Base-by-base conservation (phyloP, 2,888 invertebrate genomes). In the Diarsia brunnea region DNA sequence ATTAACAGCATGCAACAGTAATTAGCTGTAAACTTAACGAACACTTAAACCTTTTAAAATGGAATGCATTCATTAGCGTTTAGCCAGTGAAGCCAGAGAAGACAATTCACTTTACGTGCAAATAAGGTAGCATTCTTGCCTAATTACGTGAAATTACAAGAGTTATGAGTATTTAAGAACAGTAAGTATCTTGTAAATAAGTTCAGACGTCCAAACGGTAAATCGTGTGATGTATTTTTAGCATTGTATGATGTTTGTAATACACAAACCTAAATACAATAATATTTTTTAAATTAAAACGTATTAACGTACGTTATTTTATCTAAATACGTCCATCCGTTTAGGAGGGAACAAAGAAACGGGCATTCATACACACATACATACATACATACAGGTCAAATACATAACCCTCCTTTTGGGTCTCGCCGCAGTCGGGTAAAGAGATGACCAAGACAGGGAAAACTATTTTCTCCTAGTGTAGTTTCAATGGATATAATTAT, bases 81-180 rank as follows among this genome's bases (percentile, higher is more conserved):
- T 55, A 64, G 65, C 47, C 66, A 73, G 65, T 79, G 60, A 75
- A 64, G 58, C 58, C 64, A 71, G 65, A 78, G 51, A 78, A 84
- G 81, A 81, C 78, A 79, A 79, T 79, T 73, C 73, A 75, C 68
- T 86, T 69, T 77, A 78, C 69, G 73, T 83, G 78, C 79, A 69
- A 88, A 81, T 84, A 81, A 81, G 73, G 75, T 73, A 86, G 78
- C 78, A 78, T 81, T 84, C 72, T 79, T 82, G 66, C 73, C 69
- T 83, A 79, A 79, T 79, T 82, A 58, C 83, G 77, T 81, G 75
- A 74, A 76, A 69, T 85, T 82, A 77, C 45, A 45, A 38, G 60
- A 55, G n/a, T 45, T 63, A 71, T 61, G 55, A 27, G 12, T 73
- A 43, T 60, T 8, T 47, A 58, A 43, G 43, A 70, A 45, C 21